Evolutionary conservation across 1,140 invertebrate genomes (phyloP).

Genomic region (Ditylenchus dipsaci): DNA sequence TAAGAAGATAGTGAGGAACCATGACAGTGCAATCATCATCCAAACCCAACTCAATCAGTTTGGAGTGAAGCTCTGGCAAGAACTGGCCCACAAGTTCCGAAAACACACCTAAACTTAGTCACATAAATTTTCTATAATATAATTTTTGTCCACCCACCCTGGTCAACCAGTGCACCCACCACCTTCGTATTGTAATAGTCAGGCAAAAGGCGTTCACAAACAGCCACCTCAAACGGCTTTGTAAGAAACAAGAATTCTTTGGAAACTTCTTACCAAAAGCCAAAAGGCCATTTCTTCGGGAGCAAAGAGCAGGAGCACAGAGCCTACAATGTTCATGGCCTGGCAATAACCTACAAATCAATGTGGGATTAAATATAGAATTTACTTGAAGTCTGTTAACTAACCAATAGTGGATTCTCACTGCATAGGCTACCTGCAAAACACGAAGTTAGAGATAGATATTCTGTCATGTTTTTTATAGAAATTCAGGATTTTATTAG

Average conservation of each 20-base stretch:
- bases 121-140: too few species aligned
- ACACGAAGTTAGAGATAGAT: not conserved
- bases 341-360: slow-evolving; percentile 76
- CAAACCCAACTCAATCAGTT: slow-evolving; percentile 78
- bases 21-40: slow-evolving; percentile 81
- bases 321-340: slow-evolving; percentile 97
- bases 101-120: slow-evolving; percentile 60
- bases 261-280: slow-evolving; percentile 66
- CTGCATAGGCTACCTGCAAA: slow-evolving; percentile 73
- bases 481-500: too few species aligned
- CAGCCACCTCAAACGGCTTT: slow-evolving; percentile 38
- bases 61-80: slow-evolving; percentile 77
- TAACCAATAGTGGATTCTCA: slow-evolving; percentile 85
- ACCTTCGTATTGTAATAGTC: slow-evolving; percentile 96
- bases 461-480: slow-evolving; percentile 60
- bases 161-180: slow-evolving; percentile 84
- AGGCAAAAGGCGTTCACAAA: slow-evolving; percentile 89
- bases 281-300: slow-evolving; percentile 96
- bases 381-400: too few species aligned
- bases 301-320: slow-evolving; percentile 87
- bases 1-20: slow-evolving; percentile 88
- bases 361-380: not conserved
- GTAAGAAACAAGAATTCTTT: too few species aligned
- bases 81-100: slow-evolving; percentile 82
- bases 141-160: slow-evolving; percentile 64